These are phyloP conservation scores for Hybos culiciformis DNA, from an alignment of 2,888 invertebrate species.

Conservation along the genomic window DNA sequence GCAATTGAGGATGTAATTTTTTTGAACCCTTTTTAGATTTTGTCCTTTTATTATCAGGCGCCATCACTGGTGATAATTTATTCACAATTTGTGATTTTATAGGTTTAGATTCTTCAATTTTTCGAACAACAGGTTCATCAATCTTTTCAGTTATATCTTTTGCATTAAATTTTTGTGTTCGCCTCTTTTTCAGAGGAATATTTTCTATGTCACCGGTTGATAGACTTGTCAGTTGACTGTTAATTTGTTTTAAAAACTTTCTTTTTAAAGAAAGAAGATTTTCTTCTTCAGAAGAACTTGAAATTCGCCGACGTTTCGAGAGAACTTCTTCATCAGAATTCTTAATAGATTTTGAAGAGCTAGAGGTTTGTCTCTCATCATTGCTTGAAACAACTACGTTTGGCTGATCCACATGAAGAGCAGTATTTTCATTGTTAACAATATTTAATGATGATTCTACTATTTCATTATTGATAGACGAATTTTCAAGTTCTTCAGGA, in stretches of 20 bases:
- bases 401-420: too few relatives aligned
- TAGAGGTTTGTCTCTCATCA: too few relatives aligned
- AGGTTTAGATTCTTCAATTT: background rate
- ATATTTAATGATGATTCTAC: too few relatives aligned
- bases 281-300: too few relatives aligned
- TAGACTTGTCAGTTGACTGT: background rate
- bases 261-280: too few relatives aligned
- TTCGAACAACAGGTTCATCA: background rate
- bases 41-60: background rate
- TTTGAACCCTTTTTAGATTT: background rate
- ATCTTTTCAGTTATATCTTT: background rate
- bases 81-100: too few relatives aligned
- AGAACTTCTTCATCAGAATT: too few relatives aligned
- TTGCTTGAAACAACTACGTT: too few relatives aligned
- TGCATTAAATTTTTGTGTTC: background rate
- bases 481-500: too few relatives aligned
- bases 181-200: background rate
- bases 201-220: background rate
- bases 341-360: background rate
- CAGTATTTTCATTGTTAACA: too few relatives aligned
- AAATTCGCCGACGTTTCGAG: too few relatives aligned
- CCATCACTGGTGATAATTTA: background rate
- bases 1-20: slow-evolving; percentile 22
- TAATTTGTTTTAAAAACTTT: background rate
- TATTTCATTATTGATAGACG: background rate